Evolutionary conservation across 1,140 invertebrate species (phyloP), one percentile per base, ranked within the genome.

Genomic region (Mamestra configurata): DNA sequence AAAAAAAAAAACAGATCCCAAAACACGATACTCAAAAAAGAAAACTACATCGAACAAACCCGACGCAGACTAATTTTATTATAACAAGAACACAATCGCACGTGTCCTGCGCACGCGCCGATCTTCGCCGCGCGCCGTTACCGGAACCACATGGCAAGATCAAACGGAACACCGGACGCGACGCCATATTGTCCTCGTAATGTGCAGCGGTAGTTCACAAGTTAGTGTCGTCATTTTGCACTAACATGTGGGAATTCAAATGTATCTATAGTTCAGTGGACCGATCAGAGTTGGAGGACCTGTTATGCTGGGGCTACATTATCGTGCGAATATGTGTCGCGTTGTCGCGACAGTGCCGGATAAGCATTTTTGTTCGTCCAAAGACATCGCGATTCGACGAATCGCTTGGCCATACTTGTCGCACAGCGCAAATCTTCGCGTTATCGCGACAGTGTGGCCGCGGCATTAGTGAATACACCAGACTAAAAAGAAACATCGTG

Each of bases 81-180:
- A 70, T 18, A 46, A 46, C 64, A 24, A 43, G 71, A 20, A 22
- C 71, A 59, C 53, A 75, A 75, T 75, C 53, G 20, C 72, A 61
- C 55, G 73, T 75, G 72, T n/a, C 11, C 22, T 64, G 57, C 57
- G 73, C 73, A 49, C 68, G 68, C 57, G 24, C 57, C 55, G 40
- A 10, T 61, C 15, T 13, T n/a, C 59, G 10, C 53, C 59, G 22
- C 31, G 31, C 59, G 10, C 53, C 59, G 22, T 70, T 40, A 49
- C 73, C 73, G 73, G 73, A 76, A 64, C 73, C 73, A 73, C 79
- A 86, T 85, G 86, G 84, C 66, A 53, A 75, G 55, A 79, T 79
- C 78, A 75, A 79, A 75, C n/a, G 71, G 57, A 46, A 64, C 71
- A 79, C 78, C 78, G 78, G 78, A 79, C 71, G 70, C 70, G 46